Base-by-base conservation (phyloP, 1,140 invertebrate species). In the Phenacoccus solenopsis region DNA sequence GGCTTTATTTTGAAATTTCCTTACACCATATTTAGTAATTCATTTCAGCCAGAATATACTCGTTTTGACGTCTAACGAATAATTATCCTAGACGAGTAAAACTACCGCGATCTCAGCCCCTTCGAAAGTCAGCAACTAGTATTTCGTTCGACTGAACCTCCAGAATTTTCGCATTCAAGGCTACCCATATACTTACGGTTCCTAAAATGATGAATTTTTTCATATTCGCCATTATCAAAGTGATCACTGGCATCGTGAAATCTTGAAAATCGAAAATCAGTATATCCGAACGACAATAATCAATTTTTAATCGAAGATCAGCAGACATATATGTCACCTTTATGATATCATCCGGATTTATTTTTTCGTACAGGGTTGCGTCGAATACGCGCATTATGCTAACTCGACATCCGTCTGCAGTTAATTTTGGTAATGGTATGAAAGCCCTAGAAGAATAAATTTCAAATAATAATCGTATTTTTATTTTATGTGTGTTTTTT, bases 391-490 rank as follows among this genome's bases (percentile, higher is more conserved):
- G 38, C 20, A 77, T 74, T 70, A 79, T 78, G n/a, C 75, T 74
- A 16, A 79, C 76, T 70, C 76, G 74, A 68, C 77, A 76, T 68
- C 78, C 77, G 70, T 78, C 76, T 16, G 75, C 74, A 13, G 76
- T 78, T 35, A 78, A 70, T 70, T 77, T 78, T 9, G 76, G 76
- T 30, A 77, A 68, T 71, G 74, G 74, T 27, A 76, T 73, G 73
- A 75, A 76, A 49, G 74, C 74, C 20, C 76, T 77, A 69, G 67
- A 72, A 71, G 16, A 10, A 22, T 3, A 35, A 69, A 67, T 64
- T 28, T 2, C 28, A 68, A n/a, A 68, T 20, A 30, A 24, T 20
- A 20, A 27, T 56, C 4, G 20, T 57, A 13, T 56, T 21, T 28
- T 16, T 32, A 32, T 32, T 32, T 32, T n/a, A n/a, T n/a, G n/a